Conservation (phyloP, 30 jellyfish, hydroid and myxozoan genomes). For the Turritopsis rubra region DNA sequence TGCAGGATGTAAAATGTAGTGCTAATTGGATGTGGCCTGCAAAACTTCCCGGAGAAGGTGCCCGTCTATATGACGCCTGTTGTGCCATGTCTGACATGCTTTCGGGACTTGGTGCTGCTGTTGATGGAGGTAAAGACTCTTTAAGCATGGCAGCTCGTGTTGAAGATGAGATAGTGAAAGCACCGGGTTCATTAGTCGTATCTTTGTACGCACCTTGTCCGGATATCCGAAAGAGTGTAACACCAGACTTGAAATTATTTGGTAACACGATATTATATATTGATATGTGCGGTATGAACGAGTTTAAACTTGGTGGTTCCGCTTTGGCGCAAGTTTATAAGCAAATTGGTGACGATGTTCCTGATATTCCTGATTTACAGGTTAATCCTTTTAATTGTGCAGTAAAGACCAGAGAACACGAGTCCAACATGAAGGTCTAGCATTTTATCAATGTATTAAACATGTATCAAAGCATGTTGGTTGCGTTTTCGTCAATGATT, state of each 20-base stretch:
- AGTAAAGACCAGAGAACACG: too few species aligned
- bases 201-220: conserved; percentile 82
- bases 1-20: conserved; percentile 81
- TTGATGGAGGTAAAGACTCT: conserved; percentile 90
- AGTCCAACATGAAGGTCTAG: too few species aligned
- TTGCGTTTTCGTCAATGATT: too few species aligned
- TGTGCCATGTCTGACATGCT: conserved; percentile 60
- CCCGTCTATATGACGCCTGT: conserved; percentile 65
- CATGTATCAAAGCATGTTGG: too few species aligned
- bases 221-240: conserved; percentile 60
- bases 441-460: too few species aligned
- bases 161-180: conserved; percentile 63
- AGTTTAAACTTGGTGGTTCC: conserved; percentile 66
- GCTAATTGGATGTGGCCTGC: conserved; percentile 99
- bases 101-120: conserved; percentile 60
- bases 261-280: conserved; percentile 43
- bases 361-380: conserved; percentile 77
- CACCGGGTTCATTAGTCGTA: conserved; percentile 79
- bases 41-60: conserved; percentile 74
- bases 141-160: conserved; percentile 87
- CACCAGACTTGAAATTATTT: conserved; percentile 59
- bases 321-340: conserved; percentile 84
- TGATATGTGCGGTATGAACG: conserved; percentile 26
- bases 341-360: conserved; percentile 69
- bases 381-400: conserved; percentile 12